Evolutionary conservation across 2,888 invertebrate genomes (phyloP).

Genomic region (Phortica okadai): DNA sequence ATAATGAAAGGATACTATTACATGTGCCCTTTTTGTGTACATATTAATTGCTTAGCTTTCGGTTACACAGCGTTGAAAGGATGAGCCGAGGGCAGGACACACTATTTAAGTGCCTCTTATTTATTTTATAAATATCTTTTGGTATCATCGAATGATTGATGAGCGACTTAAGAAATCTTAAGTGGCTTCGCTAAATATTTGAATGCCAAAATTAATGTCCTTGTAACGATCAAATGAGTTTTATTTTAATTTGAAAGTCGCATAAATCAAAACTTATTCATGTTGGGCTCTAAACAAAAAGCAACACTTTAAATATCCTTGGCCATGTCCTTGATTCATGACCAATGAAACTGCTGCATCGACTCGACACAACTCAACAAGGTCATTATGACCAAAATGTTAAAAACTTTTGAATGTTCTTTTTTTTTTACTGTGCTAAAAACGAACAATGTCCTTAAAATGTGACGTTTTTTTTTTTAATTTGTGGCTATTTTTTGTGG

Average conservation of each 20-base stretch:
- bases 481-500: neutral
- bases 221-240: neutral
- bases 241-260: neutral
- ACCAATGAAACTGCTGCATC: neutral
- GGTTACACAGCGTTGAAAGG: neutral
- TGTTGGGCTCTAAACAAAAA: constrained; percentile 2
- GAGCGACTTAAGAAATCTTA: neutral
- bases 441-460: too few species aligned
- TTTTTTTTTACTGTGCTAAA: neutral
- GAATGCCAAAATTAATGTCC: neutral
- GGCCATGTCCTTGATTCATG: constrained; percentile 1
- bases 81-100: neutral
- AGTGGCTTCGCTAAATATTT: neutral
- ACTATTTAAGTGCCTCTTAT: neutral
- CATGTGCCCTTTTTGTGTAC: neutral
- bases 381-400: constrained; percentile 16
- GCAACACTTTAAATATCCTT: neutral
- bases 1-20: constrained; percentile 4
- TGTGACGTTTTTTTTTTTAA: too few species aligned
- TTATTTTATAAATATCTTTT: neutral
- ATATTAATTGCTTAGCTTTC: neutral
- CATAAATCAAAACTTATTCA: neutral
- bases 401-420: neutral
- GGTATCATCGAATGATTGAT: neutral
- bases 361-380: neutral